These are phyloP conservation scores for Cottus gobio DNA, from an alignment of 2,113 vertebrate genomes.

Conservation along the genomic window DNA sequence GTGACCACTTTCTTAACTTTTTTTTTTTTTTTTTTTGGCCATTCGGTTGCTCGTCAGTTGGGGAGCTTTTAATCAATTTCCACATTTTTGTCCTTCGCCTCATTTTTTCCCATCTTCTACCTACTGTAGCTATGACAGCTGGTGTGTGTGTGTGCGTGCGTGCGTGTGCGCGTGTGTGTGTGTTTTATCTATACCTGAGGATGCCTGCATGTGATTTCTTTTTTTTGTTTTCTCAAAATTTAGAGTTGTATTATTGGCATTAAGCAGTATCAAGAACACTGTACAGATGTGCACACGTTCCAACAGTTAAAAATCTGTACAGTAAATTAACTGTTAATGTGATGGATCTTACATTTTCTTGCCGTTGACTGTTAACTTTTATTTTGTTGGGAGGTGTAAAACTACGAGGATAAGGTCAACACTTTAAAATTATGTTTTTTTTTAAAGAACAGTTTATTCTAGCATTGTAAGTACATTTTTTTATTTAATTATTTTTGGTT, in stretches of 20 bases:
- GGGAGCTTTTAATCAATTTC: neutral
- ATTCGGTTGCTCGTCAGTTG: conserved; percentile 7
- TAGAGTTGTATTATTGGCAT: neutral
- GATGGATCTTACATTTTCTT: neutral
- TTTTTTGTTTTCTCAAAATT: conserved; percentile 34
- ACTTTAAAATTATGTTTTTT: conserved; percentile 9
- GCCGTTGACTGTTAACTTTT: neutral
- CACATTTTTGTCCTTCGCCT: neutral
- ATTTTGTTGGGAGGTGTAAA: conserved; percentile 1
- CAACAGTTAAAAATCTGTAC: conserved; percentile 15
- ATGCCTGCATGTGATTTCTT: conserved; percentile 47
- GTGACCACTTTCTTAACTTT: conserved; percentile 18
- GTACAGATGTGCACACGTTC: conserved; percentile 13
- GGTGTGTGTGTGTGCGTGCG: neutral
- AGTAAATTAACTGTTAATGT: neutral
- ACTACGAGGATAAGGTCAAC: neutral
- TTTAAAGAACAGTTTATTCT: conserved; percentile 21
- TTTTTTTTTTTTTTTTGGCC: neutral
- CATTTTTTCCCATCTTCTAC: neutral
- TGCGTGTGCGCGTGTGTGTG: neutral
- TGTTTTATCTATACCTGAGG: no score
- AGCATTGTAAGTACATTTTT: conserved; percentile 17
- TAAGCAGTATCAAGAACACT: conserved; percentile 7
- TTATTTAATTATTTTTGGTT: neutral
- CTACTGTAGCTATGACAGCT: neutral